These are phyloP conservation scores for Trilocha varians DNA, from an alignment of 2,888 invertebrate species.

Conservation along the genomic window DNA sequence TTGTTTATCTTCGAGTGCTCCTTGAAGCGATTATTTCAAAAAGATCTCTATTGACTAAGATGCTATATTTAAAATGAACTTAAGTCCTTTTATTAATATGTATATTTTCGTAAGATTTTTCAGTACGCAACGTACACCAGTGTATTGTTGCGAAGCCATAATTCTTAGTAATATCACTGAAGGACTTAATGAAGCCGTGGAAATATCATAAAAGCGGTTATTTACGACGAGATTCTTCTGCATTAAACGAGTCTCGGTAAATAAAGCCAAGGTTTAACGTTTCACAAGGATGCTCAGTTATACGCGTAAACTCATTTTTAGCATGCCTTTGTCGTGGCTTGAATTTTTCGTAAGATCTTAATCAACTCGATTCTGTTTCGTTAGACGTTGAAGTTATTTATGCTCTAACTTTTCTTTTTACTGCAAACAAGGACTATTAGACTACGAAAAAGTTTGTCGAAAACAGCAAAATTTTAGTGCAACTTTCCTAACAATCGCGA, in stretches of 20 bases:
- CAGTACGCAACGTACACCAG: conserved; percentile 9
- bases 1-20: too few relatives aligned
- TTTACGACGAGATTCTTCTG: conserved; percentile 45
- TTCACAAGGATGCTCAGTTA: conserved; percentile 26
- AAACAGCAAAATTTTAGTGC: too few relatives aligned
- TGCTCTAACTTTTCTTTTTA: too few relatives aligned
- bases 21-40: too few relatives aligned
- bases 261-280: conserved; percentile 46
- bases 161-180: conserved; percentile 33
- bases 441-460: too few relatives aligned
- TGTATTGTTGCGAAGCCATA: conserved; percentile 24
- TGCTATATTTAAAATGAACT: too few relatives aligned
- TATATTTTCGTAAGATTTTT: too few relatives aligned
- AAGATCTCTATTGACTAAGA: too few relatives aligned
- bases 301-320: conserved; percentile 30
- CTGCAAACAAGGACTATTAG: too few relatives aligned
- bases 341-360: conserved; percentile 16
- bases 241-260: conserved; percentile 36
- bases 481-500: too few relatives aligned
- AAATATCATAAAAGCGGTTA: conserved; percentile 42
- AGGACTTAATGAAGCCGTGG: conserved; percentile 46
- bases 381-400: too few relatives aligned
- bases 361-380: background rate
- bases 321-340: conserved; percentile 25
- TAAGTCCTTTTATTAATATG: too few relatives aligned